Conservation (phyloP, 2,113 vertebrate genomes). For the Andinoacara biseriatus region DNA sequence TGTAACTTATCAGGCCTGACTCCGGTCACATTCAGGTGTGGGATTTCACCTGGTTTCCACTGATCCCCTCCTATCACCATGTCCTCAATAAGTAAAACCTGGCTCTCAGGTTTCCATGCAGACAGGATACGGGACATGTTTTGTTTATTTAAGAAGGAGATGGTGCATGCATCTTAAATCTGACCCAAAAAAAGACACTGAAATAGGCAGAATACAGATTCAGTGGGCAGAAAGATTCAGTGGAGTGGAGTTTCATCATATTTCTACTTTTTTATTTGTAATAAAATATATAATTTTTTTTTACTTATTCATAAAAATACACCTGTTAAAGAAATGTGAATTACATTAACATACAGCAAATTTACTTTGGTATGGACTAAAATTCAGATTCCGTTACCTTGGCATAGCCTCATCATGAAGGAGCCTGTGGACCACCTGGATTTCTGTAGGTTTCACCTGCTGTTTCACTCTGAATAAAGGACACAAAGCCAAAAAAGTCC, state of each 20-base stretch:
- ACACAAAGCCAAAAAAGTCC: background rate
- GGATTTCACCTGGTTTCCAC: slow-evolving; percentile 44
- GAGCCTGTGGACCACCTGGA: background rate
- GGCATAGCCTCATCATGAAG: background rate
- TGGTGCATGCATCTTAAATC: background rate
- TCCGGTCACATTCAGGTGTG: slow-evolving; percentile 15
- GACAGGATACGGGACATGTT: background rate
- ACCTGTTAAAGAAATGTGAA: background rate
- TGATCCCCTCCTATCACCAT: background rate
- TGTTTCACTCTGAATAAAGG: slow-evolving; percentile 29
- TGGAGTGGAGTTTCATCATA: accelerated
- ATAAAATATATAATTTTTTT: background rate
- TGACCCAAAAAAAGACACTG: background rate
- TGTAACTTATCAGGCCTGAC: slow-evolving; percentile 14
- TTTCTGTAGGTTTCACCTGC: slow-evolving; percentile 42
- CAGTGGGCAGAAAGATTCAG: background rate
- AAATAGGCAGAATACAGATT: background rate
- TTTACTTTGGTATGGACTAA: background rate
- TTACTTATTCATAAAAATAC: background rate
- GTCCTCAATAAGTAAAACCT: background rate
- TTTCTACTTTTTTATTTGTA: background rate
- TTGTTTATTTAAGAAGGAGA: slow-evolving; percentile 30
- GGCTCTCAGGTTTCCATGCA: slow-evolving; percentile 15
- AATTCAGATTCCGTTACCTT: slow-evolving; percentile 14
- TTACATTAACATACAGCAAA: background rate